These are phyloP conservation scores for Allolobophora icterica DNA, from an alignment of 2,888 invertebrate species.

Conservation along the genomic window DNA sequence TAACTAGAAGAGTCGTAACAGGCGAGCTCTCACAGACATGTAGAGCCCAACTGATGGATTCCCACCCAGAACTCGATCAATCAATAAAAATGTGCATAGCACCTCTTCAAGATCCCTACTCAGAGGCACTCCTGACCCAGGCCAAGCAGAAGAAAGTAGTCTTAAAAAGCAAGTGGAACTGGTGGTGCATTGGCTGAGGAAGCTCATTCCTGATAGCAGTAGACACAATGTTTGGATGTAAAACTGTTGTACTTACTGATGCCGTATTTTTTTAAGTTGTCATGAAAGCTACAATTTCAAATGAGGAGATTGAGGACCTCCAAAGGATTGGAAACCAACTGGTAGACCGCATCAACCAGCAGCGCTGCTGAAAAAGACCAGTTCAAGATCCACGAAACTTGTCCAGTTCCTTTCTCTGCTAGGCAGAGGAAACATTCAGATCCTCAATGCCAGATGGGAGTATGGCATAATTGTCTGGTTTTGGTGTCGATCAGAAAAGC, in stretches of 20 bases:
- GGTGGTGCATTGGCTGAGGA: too few species aligned
- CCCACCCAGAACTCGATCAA: too few species aligned
- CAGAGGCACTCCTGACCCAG: too few species aligned
- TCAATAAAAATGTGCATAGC: too few species aligned
- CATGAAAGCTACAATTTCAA: not conserved
- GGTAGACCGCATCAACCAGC: not conserved
- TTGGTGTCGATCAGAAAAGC: not conserved
- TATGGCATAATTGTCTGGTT: not conserved
- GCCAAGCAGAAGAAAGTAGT: too few species aligned
- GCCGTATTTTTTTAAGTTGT: not conserved
- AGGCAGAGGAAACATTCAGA: not conserved
- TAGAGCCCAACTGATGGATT: too few species aligned
- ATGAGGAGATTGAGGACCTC: not conserved
- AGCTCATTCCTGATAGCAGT: too few species aligned
- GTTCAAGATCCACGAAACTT: not conserved
- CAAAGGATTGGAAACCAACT: not conserved
- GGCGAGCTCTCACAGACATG: too few species aligned
- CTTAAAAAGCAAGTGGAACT: too few species aligned
- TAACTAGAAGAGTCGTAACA: too few species aligned
- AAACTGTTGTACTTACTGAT: not conserved
- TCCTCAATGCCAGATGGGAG: not conserved
- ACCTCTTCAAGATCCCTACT: too few species aligned
- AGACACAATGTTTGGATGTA: too few species aligned
- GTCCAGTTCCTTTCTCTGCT: slow-evolving; percentile 7
- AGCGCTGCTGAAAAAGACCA: not conserved